phyloP scores from a whole-genome alignment of 2,113 vertebrate genomes.

The Oenanthe melanoleuca region DNA sequence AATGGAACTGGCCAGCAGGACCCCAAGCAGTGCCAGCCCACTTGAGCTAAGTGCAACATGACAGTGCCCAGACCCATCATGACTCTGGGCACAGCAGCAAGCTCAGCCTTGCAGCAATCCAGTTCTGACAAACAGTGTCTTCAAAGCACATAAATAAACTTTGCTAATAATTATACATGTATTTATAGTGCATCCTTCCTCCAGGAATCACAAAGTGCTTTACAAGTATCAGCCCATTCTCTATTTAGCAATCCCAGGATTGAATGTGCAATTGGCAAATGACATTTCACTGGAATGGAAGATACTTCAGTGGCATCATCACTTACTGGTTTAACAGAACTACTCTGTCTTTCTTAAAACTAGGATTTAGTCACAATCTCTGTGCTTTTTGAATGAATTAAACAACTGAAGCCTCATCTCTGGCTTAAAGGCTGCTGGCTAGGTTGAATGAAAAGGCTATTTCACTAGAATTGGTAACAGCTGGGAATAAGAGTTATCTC shows the following conservation, averaged over 20 bases:
- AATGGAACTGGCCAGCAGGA: background rate
- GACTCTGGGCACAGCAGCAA: background rate
- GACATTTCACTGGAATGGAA: background rate
- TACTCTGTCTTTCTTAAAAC: background rate
- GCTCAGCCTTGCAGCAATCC: background rate
- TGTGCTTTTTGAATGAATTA: background rate
- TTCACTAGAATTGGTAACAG: background rate
- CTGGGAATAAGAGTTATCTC: background rate
- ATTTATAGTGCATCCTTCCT: background rate
- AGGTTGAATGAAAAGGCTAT: constrained; percentile 14
- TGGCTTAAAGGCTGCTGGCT: background rate
- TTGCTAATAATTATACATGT: background rate
- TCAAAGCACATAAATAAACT: background rate
- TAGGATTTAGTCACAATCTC: background rate
- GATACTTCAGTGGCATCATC: background rate
- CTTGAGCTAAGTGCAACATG: background rate
- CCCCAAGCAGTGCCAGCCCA: background rate
- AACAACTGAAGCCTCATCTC: background rate
- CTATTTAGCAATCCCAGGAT: background rate
- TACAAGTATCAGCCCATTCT: background rate
- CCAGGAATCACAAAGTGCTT: background rate
- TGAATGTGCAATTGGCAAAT: background rate
- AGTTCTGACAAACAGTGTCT: background rate
- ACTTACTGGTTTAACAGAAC: background rate
- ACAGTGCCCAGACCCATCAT: background rate